Evolutionary conservation across 1,140 invertebrate genomes (phyloP).

Genomic region (Pseudomyrmex dendroicus): DNA sequence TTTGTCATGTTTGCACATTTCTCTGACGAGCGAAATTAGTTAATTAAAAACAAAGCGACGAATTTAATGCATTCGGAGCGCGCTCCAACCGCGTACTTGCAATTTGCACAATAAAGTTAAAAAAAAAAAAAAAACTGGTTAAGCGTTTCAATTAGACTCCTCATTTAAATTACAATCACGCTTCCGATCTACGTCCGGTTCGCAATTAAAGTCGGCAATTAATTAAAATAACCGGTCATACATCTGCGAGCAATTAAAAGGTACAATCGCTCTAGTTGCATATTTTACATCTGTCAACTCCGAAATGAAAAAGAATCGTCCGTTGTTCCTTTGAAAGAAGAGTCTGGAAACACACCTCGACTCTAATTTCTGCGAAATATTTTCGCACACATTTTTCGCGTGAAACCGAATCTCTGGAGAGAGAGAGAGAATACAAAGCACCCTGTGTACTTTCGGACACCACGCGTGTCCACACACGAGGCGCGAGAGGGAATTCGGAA

Average conservation of each 20-base stretch:
- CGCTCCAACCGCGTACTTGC: neutral
- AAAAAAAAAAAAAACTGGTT: neutral
- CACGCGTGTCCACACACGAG: neutral
- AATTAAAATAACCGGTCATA: slow-evolving; percentile 17
- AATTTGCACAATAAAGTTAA: neutral
- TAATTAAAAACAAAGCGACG: too few relatives aligned
- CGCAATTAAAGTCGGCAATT: slow-evolving; percentile 18
- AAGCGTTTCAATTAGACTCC: neutral
- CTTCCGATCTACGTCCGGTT: slow-evolving; percentile 2
- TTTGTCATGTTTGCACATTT: too few relatives aligned
- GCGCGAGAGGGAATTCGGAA: neutral
- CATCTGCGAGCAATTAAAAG: slow-evolving; percentile 23
- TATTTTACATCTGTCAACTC: neutral
- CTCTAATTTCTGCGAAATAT: too few relatives aligned
- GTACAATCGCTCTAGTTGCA: slow-evolving; percentile 1
- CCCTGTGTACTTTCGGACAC: neutral
- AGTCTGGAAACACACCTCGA: too few relatives aligned
- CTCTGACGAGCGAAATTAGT: too few relatives aligned
- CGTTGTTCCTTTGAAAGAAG: too few relatives aligned
- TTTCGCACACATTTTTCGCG: too few relatives aligned
- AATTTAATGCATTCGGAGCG: neutral
- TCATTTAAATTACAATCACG: slow-evolving; percentile 27
- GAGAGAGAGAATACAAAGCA: too few relatives aligned
- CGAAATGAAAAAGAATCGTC: too few relatives aligned
- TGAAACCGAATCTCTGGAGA: too few relatives aligned